Conservation (phyloP, 2,797 vertebrate species). For the Pogoniulus pusillus region DNA sequence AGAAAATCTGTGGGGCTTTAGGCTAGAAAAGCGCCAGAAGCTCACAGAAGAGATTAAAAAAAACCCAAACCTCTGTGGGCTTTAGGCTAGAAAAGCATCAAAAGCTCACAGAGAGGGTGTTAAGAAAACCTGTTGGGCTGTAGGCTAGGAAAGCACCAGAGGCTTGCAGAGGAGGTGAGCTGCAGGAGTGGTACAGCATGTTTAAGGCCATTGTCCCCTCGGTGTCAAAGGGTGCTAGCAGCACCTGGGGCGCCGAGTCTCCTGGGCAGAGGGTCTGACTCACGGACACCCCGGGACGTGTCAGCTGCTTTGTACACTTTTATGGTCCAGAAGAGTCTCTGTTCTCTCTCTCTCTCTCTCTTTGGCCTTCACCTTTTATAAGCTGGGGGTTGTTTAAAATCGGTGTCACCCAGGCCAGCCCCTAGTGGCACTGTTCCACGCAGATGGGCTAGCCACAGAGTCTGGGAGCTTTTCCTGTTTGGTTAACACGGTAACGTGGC, state of each 20-base stretch:
- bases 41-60: neutral
- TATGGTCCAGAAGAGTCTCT: neutral
- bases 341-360: neutral
- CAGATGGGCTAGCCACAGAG: neutral
- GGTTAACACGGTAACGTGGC: neutral
- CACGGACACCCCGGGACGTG: rapidly evolving
- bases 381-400: neutral
- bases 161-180: neutral
- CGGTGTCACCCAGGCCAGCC: rapidly evolving
- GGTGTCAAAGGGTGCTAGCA: neutral
- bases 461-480: neutral
- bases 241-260: neutral
- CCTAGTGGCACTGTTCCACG: rapidly evolving
- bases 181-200: neutral
- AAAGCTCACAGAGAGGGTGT: no score
- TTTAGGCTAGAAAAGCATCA: no score
- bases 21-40: neutral
- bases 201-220: neutral
- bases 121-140: neutral
- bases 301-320: neutral
- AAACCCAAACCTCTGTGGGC: no score
- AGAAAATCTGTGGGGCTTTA: neutral
- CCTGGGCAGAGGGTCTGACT: neutral
- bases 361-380: neutral
- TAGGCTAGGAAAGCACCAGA: neutral